A percentile compares a stretch with the other conserved stretches of the same genome.
Evolutionary conservation across 2,113 vertebrate species (phyloP).

Genomic region (Platichthys flesus): DNA sequence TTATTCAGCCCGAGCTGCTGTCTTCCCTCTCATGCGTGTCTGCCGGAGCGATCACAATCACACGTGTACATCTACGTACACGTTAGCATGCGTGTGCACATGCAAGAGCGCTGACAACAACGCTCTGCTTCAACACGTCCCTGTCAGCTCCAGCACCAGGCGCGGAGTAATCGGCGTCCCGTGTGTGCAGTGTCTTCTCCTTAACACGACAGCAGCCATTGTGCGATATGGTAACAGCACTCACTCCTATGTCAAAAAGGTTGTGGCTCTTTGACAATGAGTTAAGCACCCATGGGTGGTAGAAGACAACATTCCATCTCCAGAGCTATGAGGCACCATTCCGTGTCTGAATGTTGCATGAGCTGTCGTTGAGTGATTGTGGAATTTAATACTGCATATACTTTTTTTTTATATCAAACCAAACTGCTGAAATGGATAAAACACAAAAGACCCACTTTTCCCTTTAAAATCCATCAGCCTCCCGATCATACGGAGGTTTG

Average conservation of each 20-base stretch:
- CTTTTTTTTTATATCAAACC: not conserved
- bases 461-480: not conserved
- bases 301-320: constrained; percentile 15
- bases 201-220: constrained; percentile 52
- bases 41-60: constrained; percentile 21
- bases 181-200: constrained; percentile 37
- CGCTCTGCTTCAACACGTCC: constrained; percentile 28
- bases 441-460: not conserved
- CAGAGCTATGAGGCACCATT: constrained; percentile 1
- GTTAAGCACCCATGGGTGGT: constrained; percentile 35
- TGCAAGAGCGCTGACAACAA: constrained; percentile 6
- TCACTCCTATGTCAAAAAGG: constrained; percentile 57
- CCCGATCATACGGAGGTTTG: not conserved
- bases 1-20: constrained; percentile 9
- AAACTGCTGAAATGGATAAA: too few species aligned
- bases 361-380: not conserved
- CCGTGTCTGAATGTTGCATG: not conserved
- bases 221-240: constrained; percentile 32
- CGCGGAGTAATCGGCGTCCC: constrained; percentile 21
- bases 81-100: constrained; percentile 4
- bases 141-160: constrained; percentile 32
- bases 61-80: constrained; percentile 5
- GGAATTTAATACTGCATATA: not conserved
- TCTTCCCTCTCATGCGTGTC: constrained; percentile 11
- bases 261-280: constrained; percentile 33